These are phyloP conservation scores for Fregetta grallaria DNA, from an alignment of 2,113 vertebrate genomes.

Conservation along the genomic window DNA sequence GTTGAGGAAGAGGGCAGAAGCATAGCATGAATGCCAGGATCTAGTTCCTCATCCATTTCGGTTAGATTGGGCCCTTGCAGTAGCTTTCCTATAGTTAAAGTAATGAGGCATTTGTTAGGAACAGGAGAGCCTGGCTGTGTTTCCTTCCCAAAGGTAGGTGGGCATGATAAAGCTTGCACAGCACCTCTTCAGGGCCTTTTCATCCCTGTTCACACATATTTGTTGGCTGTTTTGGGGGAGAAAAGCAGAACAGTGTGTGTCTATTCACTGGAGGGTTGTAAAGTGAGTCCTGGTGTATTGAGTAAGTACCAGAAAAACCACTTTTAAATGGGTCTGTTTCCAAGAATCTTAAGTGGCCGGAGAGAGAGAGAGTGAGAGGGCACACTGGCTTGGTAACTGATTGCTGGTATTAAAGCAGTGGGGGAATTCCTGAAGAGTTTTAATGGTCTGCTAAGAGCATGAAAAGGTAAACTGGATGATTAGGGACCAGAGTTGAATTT, in stretches of 20 bases:
- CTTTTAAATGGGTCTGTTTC: neutral
- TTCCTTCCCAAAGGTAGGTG: neutral
- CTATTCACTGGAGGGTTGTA: neutral
- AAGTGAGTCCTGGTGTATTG: neutral
- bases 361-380: neutral
- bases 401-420: neutral
- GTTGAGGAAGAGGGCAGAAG: neutral
- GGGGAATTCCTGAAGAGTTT: neutral
- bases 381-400: neutral
- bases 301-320: neutral
- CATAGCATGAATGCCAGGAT: neutral
- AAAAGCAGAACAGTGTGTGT: neutral
- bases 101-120: neutral
- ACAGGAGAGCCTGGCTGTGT: neutral
- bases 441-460: neutral
- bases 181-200: neutral
- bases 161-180: neutral
- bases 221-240: neutral
- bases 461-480: neutral
- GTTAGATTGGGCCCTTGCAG: neutral
- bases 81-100: neutral
- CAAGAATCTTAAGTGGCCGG: neutral
- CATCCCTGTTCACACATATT: neutral
- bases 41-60: neutral
- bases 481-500: neutral